A percentile compares a stretch with the other conserved stretches of the same genome.
phyloP scores from a whole-genome alignment of 2,113 vertebrate genomes.

The Ochotona curzoniae region DNA sequence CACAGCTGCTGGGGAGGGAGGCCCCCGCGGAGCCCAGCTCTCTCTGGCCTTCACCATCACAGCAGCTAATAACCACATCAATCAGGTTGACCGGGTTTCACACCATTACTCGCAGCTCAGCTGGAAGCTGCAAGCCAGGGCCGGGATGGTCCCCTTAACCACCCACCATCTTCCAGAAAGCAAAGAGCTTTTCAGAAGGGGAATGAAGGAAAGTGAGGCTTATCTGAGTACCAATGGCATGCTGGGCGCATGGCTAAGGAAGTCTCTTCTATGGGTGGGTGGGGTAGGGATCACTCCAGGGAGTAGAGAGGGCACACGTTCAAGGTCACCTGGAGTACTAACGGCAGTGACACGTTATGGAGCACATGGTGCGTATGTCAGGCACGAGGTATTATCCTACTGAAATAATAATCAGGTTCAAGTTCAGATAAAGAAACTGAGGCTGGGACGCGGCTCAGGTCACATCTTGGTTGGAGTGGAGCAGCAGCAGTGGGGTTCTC shows the following conservation, averaged over 20 bases:
- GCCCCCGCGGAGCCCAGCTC: not conserved
- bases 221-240: constrained; percentile 31
- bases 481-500: not conserved
- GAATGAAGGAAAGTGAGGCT: not conserved
- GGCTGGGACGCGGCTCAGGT: not conserved
- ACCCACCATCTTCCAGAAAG: constrained; percentile 55
- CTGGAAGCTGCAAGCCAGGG: constrained; percentile 49
- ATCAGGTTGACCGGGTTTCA: constrained; percentile 78
- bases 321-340: constrained; percentile 48
- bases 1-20: not conserved
- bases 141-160: not conserved
- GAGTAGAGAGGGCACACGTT: not conserved
- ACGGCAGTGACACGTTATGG: not conserved
- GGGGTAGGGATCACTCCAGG: no score
- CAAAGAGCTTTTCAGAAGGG: constrained; percentile 36
- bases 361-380: not conserved
- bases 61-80: constrained; percentile 72
- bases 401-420: not conserved
- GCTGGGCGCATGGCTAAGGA: not conserved
- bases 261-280: not conserved
- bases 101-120: constrained; percentile 78
- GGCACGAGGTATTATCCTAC: not conserved
- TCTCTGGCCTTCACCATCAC: constrained; percentile 27
- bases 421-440: constrained; percentile 52
- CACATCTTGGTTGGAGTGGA: not conserved